Evolutionary conservation across 2,113 vertebrate genomes (phyloP).

Genomic region (Apeltes quadracus): DNA sequence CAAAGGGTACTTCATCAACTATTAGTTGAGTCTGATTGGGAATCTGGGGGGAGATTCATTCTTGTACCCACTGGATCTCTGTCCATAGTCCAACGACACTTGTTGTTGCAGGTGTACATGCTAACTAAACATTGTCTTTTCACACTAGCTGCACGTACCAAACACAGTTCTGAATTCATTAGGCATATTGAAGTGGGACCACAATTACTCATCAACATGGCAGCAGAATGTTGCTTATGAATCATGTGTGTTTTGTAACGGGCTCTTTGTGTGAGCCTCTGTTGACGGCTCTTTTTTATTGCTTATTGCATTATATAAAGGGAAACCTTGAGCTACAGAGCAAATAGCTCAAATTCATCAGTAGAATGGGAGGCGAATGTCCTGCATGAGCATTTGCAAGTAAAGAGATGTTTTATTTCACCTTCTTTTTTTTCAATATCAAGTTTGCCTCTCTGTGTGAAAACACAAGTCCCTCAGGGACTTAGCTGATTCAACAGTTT

Average conservation of each 20-base stretch:
- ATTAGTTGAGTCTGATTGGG: constrained; percentile 13
- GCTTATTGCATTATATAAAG: constrained; percentile 27
- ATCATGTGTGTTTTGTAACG: constrained; percentile 56
- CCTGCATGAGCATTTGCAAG: constrained; percentile 12
- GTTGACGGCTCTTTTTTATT: constrained; percentile 13
- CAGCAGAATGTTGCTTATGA: constrained; percentile 55
- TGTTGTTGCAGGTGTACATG: constrained; percentile 14
- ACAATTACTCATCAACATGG: constrained; percentile 52
- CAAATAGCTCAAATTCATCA: constrained; percentile 25
- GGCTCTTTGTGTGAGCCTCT: constrained; percentile 18
- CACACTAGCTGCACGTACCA: not conserved
- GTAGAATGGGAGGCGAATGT: constrained; percentile 13
- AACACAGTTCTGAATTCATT: constrained; percentile 44
- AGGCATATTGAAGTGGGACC: constrained; percentile 36
- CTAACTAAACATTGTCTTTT: constrained; percentile 16
- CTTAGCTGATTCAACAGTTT: constrained; percentile 33
- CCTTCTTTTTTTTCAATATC: not conserved
- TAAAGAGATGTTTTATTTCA: not conserved
- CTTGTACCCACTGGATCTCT: not conserved
- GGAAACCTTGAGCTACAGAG: constrained; percentile 29
- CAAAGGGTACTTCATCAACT: constrained; percentile 16
- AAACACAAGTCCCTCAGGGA: constrained; percentile 35
- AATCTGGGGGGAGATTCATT: not conserved
- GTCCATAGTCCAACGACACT: not conserved
- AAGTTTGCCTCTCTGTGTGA: constrained; percentile 22